Percentiles rank a stretch among this genome's conserved stretches.
phyloP scores from a whole-genome alignment of 2,113 vertebrate genomes.

The Alethe diademata region DNA sequence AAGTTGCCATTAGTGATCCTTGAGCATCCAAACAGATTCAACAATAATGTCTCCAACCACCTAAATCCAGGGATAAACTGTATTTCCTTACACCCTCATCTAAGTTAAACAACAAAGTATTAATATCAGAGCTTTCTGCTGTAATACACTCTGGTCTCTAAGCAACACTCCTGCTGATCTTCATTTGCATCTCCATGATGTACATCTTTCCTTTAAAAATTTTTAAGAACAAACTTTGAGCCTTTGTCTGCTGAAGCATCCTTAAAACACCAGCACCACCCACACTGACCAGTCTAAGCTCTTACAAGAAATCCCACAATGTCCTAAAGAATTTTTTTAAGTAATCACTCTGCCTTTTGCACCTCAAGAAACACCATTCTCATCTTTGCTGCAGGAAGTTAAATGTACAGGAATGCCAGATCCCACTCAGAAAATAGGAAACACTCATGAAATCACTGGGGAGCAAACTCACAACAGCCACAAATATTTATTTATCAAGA shows the following conservation, averaged over 20 bases:
- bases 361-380: neutral
- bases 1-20: neutral
- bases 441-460: accelerated
- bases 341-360: neutral
- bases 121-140: neutral
- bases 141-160: neutral
- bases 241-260: neutral
- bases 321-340: neutral
- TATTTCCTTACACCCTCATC: neutral
- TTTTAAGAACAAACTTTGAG: neutral
- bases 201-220: neutral
- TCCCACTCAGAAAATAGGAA: neutral
- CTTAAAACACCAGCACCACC: neutral
- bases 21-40: neutral
- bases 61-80: neutral
- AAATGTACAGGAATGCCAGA: neutral
- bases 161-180: neutral
- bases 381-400: neutral
- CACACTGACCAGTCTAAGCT: neutral
- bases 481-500: neutral
- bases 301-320: neutral
- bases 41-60: neutral
- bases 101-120: neutral
- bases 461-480: neutral
- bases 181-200: neutral